Evolutionary conservation across 1,140 invertebrate genomes (phyloP).

Genomic region (Dufourea novaeangliae): DNA sequence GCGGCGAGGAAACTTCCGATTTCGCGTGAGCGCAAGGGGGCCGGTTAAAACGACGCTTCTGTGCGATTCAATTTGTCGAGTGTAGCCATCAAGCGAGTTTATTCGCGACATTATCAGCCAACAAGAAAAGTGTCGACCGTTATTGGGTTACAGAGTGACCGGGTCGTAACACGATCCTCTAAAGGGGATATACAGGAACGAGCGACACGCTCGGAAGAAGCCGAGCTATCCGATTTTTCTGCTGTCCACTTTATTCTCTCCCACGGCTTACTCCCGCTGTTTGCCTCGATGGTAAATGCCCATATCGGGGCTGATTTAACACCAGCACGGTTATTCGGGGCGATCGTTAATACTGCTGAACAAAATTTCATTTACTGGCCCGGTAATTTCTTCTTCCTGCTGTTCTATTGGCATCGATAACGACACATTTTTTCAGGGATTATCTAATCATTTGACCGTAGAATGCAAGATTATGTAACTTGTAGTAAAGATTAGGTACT

Average conservation of each 20-base stretch:
- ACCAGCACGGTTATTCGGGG: not conserved
- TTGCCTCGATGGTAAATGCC: constrained; percentile 24
- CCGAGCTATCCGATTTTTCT: constrained; percentile 30
- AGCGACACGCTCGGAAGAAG: constrained; percentile 16
- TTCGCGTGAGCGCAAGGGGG: not conserved
- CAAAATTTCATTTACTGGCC: constrained; percentile 9
- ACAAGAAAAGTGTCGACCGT: constrained; percentile 32
- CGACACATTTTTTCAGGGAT: not conserved
- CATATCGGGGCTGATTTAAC: constrained; percentile 39
- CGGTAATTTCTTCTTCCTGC: not conserved
- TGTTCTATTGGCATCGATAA: constrained; percentile 17
- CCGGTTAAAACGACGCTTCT: constrained; percentile 6
- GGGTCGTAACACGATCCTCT: constrained; percentile 49
- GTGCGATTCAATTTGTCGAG: constrained; percentile 16
- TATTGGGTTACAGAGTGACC: constrained; percentile 50
- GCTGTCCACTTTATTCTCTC: constrained; percentile 28
- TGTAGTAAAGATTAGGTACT: no score
- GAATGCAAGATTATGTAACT: not conserved
- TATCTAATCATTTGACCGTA: not conserved
- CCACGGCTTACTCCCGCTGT: not conserved
- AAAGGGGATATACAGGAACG: constrained; percentile 53
- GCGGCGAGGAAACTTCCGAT: not conserved
- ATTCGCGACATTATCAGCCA: constrained; percentile 47
- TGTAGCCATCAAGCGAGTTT: constrained; percentile 16
- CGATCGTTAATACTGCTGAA: constrained; percentile 17